Conservation (phyloP, 2,888 invertebrate species). For the Chrysolina oricalcia region DNA sequence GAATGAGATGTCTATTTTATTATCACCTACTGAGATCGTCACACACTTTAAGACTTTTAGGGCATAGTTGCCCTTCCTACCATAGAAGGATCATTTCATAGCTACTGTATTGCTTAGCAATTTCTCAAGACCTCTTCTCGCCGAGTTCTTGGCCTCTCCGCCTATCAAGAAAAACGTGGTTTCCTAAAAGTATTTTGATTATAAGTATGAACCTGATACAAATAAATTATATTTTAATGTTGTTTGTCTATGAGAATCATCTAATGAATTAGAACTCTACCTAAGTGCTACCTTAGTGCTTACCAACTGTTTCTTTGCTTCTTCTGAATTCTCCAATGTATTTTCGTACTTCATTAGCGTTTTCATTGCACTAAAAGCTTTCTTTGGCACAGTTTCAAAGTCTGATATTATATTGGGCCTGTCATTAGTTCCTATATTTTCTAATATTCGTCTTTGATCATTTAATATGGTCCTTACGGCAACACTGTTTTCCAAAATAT, state of each 20-base stretch:
- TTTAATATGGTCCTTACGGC: conserved; percentile 29
- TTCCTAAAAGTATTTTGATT: conserved; percentile 24
- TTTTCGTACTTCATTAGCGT: conserved; percentile 28
- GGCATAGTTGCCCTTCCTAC: conserved; percentile 28
- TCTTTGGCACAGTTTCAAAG: conserved; percentile 30
- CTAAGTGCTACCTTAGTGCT: too few species aligned
- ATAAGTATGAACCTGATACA: neutral
- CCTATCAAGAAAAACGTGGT: conserved; percentile 19
- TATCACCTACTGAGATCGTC: conserved; percentile 18
- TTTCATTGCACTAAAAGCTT: conserved; percentile 32
- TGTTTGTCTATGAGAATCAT: too few species aligned
- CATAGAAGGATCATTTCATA: conserved; percentile 28
- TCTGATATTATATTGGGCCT: conserved; percentile 25
- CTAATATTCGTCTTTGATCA: conserved; percentile 27
- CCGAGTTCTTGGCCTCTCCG: conserved; percentile 26
- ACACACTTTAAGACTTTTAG: conserved; percentile 26
- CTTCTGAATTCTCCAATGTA: conserved; percentile 24
- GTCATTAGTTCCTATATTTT: conserved; percentile 26
- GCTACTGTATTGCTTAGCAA: conserved; percentile 24
- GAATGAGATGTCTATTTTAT: neutral
- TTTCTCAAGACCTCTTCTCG: conserved; percentile 27
- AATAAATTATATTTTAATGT: too few species aligned
- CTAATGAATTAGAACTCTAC: too few species aligned
- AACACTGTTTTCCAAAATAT: conserved; percentile 29
- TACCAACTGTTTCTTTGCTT: conserved; percentile 27